phyloP scores from a whole-genome alignment of 2,888 invertebrate genomes.

The Phyto melanocephala region DNA sequence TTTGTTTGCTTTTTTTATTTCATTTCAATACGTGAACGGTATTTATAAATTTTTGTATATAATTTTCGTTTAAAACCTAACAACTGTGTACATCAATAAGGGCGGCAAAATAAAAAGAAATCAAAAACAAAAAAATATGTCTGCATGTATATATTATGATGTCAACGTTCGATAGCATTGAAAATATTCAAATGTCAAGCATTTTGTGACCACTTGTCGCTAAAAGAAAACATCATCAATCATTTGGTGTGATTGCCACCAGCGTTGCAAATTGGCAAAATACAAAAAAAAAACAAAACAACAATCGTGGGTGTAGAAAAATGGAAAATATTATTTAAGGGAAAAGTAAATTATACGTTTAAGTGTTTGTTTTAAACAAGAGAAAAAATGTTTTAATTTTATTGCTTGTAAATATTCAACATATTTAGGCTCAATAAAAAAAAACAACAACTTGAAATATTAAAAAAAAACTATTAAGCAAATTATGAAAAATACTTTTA shows the following conservation, averaged over 20 bases:
- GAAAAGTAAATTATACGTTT: not conserved
- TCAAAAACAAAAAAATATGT: not conserved
- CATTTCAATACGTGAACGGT: too few species aligned
- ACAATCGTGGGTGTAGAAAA: not conserved
- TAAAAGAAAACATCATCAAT: slow-evolving; percentile 53
- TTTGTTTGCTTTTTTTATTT: too few species aligned
- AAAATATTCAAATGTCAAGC: slow-evolving; percentile 59
- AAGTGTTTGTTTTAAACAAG: too few species aligned
- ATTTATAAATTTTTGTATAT: too few species aligned
- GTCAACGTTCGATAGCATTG: slow-evolving; percentile 48
- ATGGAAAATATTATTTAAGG: not conserved
- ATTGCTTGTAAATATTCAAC: too few species aligned
- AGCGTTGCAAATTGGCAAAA: slow-evolving; percentile 30
- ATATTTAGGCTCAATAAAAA: too few species aligned
- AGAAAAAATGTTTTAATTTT: too few species aligned
- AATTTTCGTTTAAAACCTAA: too few species aligned
- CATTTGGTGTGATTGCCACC: slow-evolving; percentile 50
- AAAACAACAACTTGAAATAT: not conserved
- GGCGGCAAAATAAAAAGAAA: not conserved
- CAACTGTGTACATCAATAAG: too few species aligned
- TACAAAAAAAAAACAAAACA: not conserved
- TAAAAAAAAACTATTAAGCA: not conserved
- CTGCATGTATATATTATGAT: not conserved
- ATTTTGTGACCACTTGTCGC: slow-evolving; percentile 62
- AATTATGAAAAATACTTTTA: slow-evolving; percentile 7